Conservation (phyloP, 2,888 invertebrate species). For the Stenodera caucasica region DNA sequence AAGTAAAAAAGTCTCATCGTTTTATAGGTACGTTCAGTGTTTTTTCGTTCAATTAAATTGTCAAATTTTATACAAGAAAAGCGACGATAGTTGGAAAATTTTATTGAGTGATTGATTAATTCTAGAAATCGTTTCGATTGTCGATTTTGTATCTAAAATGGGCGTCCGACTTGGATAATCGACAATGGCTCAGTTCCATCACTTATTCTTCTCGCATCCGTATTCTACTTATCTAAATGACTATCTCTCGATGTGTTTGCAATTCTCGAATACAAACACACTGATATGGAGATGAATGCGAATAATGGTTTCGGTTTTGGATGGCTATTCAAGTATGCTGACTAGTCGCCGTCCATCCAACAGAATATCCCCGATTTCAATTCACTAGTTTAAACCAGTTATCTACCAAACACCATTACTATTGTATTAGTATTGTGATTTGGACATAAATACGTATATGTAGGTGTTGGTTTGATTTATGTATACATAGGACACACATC, state of each 20-base stretch:
- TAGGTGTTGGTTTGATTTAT: not conserved
- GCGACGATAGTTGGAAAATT: too few relatives aligned
- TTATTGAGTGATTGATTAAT: too few relatives aligned
- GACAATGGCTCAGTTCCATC: not conserved
- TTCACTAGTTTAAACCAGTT: slow-evolving; percentile 1
- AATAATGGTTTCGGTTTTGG: not conserved
- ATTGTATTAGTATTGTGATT: not conserved
- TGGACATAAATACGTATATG: not conserved
- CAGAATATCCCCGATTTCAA: not conserved
- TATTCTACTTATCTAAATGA: slow-evolving; percentile 27
- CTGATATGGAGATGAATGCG: slow-evolving; percentile 2
- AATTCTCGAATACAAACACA: slow-evolving; percentile 8
- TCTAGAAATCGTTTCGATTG: not conserved
- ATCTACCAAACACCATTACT: not conserved
- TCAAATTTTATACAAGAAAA: too few relatives aligned
- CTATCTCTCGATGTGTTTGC: slow-evolving; percentile 29
- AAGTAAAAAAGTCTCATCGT: too few relatives aligned
- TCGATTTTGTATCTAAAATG: not conserved
- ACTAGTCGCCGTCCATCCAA: slow-evolving; percentile 4
- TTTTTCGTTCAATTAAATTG: not conserved
- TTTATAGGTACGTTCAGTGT: too few relatives aligned
- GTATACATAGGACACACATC: not conserved
- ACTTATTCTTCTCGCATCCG: not conserved
- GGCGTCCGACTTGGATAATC: not conserved
- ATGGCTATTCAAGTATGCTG: slow-evolving; percentile 1